phyloP scores from a whole-genome alignment of 2,113 vertebrate genomes.

The Cephalopterus ornatus region DNA sequence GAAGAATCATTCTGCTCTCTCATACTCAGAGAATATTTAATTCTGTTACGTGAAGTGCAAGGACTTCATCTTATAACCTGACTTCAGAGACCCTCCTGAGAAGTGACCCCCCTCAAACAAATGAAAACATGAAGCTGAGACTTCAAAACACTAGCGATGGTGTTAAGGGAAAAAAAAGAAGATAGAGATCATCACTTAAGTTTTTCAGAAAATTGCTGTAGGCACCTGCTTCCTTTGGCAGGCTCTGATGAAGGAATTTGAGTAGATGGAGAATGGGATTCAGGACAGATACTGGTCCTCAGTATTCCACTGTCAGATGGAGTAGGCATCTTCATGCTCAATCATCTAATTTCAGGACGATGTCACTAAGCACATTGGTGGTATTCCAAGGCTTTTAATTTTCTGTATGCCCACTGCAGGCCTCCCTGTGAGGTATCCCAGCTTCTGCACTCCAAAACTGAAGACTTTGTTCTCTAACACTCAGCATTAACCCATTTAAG shows the following conservation, averaged over 20 bases:
- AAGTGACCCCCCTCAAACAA: neutral
- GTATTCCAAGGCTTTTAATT: neutral
- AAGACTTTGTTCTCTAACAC: neutral
- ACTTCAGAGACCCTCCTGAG: neutral
- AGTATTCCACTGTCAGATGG: neutral
- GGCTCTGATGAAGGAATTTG: neutral
- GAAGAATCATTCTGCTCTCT: neutral
- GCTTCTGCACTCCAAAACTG: neutral
- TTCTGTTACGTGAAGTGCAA: neutral
- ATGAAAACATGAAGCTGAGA: neutral
- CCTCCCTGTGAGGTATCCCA: neutral
- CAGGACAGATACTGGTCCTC: neutral
- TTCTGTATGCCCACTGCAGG: neutral
- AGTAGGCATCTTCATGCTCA: neutral
- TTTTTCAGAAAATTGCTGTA: neutral
- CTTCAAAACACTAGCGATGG: neutral
- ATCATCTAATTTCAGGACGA: fast-evolving
- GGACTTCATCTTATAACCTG: neutral
- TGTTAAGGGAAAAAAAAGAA: neutral
- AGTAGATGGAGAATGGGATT: neutral
- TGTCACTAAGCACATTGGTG: neutral
- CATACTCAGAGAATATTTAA: neutral
- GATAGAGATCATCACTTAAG: neutral
- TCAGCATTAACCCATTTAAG: neutral
- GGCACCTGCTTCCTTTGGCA: neutral